These are phyloP conservation scores for Okamejei kenojei DNA, from an alignment of 2,797 vertebrate species.

Conservation along the genomic window DNA sequence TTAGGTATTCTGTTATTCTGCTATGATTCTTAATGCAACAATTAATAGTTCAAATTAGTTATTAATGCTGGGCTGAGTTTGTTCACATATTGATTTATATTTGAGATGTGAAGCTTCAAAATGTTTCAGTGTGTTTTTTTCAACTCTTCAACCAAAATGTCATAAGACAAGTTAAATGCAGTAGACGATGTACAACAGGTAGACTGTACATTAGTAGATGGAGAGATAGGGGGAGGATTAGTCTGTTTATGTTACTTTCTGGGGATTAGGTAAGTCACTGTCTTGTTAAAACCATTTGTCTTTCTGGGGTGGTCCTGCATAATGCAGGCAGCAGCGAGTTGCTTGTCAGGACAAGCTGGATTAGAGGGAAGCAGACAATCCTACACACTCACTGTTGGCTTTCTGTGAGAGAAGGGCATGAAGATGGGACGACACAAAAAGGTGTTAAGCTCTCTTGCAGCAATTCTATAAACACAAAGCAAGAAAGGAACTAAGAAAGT, in stretches of 20 bases:
- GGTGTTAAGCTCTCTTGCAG: not conserved
- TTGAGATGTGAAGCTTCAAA: not conserved
- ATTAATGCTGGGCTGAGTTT: not conserved
- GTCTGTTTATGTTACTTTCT: not conserved
- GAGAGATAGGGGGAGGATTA: not conserved
- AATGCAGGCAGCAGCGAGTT: not conserved
- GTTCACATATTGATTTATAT: not conserved
- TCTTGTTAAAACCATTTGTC: slow-evolving; percentile 14
- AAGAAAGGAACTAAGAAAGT: not conserved
- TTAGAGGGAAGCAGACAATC: not conserved
- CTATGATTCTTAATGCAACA: not conserved
- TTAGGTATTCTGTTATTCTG: not conserved
- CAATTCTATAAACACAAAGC: not conserved
- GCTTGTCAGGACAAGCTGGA: slow-evolving; percentile 1
- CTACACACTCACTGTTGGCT: not conserved
- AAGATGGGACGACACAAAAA: not conserved
- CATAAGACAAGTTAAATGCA: not conserved
- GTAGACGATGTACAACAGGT: not conserved
- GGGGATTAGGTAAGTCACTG: not conserved
- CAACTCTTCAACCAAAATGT: not conserved
- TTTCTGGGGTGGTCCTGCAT: slow-evolving; percentile 6
- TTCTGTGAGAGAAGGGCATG: not conserved
- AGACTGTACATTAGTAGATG: not conserved
- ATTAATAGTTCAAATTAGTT: not conserved
- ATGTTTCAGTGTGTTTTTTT: not conserved